Conservation (phyloP, 1,140 invertebrate species). For the Tigriopus japonicus region DNA sequence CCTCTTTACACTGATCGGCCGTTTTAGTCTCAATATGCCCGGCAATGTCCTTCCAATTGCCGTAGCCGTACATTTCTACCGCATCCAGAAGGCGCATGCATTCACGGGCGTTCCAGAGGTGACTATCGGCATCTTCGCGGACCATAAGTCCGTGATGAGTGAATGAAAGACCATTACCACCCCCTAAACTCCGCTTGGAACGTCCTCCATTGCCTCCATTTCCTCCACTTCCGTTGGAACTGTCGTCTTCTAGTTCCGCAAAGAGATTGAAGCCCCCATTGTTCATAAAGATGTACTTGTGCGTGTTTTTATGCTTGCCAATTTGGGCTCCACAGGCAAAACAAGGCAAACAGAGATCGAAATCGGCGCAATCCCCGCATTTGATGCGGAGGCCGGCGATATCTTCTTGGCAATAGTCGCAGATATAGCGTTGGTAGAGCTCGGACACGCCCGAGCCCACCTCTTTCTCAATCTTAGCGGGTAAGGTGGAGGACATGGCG, state of each 20-base stretch:
- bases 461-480: background rate
- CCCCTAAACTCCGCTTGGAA: background rate
- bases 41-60: slow-evolving; percentile 80
- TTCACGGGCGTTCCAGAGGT: slow-evolving; percentile 64
- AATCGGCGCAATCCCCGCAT: slow-evolving; percentile 54
- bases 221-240: background rate
- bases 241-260: background rate
- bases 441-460: slow-evolving; percentile 22
- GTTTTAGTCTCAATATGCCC: slow-evolving; percentile 63
- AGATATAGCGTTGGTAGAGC: slow-evolving; percentile 59
- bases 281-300: slow-evolving; percentile 12
- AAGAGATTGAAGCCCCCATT: slow-evolving; percentile 10
- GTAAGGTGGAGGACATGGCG: background rate
- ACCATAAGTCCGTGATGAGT: background rate
- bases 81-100: slow-evolving; percentile 73
- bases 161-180: background rate
- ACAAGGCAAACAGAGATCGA: slow-evolving; percentile 19
- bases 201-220: background rate
- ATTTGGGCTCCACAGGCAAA: slow-evolving; percentile 12
- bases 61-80: slow-evolving; percentile 85
- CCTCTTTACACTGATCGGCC: slow-evolving; percentile 55
- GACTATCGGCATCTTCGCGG: background rate
- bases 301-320: slow-evolving; percentile 9
- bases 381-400: slow-evolving; percentile 62
- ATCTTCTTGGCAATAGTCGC: slow-evolving; percentile 78